Evolutionary conservation across 2,797 vertebrate genomes (phyloP).

Genomic region (Leuciscus waleckii): DNA sequence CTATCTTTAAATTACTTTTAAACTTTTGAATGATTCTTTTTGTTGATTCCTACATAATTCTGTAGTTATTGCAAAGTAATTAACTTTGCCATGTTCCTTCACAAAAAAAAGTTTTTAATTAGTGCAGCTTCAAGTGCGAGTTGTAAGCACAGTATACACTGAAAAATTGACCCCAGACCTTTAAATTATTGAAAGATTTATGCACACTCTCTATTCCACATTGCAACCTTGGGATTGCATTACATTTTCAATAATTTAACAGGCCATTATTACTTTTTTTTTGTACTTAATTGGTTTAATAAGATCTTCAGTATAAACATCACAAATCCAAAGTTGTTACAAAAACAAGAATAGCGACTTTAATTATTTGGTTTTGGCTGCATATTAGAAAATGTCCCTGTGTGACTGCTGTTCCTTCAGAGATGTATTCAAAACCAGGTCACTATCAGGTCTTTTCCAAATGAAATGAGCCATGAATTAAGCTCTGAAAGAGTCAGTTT

Average conservation of each 20-base stretch:
- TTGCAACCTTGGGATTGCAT: background rate
- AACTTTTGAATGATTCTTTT: no score
- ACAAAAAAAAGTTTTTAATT: background rate
- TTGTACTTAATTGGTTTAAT: background rate
- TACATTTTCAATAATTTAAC: background rate
- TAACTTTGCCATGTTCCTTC: background rate
- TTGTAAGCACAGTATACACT: background rate
- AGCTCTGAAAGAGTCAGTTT: conserved; percentile 1
- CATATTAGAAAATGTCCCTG: conserved; percentile 1
- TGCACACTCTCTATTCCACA: background rate
- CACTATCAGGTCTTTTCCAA: conserved; percentile 22
- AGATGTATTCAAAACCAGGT: background rate
- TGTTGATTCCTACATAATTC: background rate
- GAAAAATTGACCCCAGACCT: background rate
- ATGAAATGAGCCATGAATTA: conserved; percentile 30
- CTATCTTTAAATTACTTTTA: no score
- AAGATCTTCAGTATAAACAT: background rate
- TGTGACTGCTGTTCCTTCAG: background rate
- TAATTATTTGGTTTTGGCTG: background rate
- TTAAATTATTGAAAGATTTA: background rate
- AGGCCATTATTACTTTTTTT: background rate
- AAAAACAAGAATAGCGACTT: background rate
- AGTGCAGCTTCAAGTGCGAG: background rate
- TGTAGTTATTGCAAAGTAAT: no score
- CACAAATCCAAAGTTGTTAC: background rate